These are phyloP conservation scores for Listronotus bonariensis DNA, from an alignment of 1,140 invertebrate genomes.

Conservation along the genomic window DNA sequence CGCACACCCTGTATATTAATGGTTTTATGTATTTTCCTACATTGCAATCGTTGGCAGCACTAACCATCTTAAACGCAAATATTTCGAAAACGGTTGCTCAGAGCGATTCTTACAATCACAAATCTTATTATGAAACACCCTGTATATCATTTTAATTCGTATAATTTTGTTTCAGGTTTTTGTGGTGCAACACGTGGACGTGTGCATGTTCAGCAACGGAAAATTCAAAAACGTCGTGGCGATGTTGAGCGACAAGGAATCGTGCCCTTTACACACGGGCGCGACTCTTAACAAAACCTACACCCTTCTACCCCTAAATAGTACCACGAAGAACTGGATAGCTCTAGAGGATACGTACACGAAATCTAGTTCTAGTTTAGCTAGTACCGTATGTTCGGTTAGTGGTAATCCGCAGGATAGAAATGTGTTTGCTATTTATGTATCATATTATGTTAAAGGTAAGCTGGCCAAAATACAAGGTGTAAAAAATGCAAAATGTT, in stretches of 20 bases:
- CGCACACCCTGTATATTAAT: too few species aligned
- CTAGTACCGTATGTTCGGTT: conserved; percentile 69
- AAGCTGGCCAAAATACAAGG: too few species aligned
- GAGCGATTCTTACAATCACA: too few species aligned
- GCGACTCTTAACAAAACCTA: conserved; percentile 66
- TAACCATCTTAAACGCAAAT: too few species aligned
- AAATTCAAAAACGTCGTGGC: conserved; percentile 99
- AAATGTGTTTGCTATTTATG: conserved; percentile 87
- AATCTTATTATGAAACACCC: too few species aligned
- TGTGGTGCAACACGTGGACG: conserved; percentile 95
- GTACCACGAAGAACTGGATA: conserved; percentile 81
- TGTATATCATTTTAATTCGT: too few species aligned
- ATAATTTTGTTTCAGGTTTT: conserved; percentile 68
- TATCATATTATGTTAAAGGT: conserved; percentile 84
- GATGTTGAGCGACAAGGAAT: conserved; percentile 73
- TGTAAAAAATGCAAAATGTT: too few species aligned
- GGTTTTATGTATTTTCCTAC: too few species aligned
- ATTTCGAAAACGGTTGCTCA: too few species aligned
- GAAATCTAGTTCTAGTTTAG: conserved; percentile 69
- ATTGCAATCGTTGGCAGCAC: too few species aligned
- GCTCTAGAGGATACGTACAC: conserved; percentile 78
- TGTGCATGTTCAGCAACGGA: conserved; percentile 98
- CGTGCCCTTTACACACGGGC: conserved; percentile 69
- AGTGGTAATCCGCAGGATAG: conserved; percentile 68
- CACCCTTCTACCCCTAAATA: conserved; percentile 71